Evolutionary conservation across 2,797 vertebrate genomes (phyloP), one percentile per base, ranked within the genome.

Genomic region (Yasuhikotakia modesta): DNA sequence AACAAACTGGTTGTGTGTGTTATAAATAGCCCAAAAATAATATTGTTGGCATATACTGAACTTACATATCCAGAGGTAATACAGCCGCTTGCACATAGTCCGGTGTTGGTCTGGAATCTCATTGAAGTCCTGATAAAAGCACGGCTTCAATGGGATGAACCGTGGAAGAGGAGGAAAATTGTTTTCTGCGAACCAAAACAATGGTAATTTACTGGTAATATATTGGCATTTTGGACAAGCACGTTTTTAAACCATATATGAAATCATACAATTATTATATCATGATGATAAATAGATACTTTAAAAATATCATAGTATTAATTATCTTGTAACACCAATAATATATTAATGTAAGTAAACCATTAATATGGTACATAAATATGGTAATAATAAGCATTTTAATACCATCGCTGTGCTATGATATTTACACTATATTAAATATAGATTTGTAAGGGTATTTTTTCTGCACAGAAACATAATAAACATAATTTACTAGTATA

Each of bases 31-130:
- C 2, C 17, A 63, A 30, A 16, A 14, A 69, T 17, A 19, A 63
- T 43, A 57, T 2, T 21, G 32, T 35, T 32, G 43, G 11, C 19
- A 70, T 48, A 35, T 68, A 17, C 6, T 16, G 24, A 22, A 86
- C 97, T 94, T 91, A 99, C 97, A 94, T 85, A 98, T 94, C 97
- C 96, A 98, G 7, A 99, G 90, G 50, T 94, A 95, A 87, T 98
- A 99, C 79, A 98, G 92, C 76, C 93, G 92, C 85, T 94, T 96
- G 92, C 97, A 95, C 89, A 98, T 94, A 21, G 89, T 90, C 78
- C 95, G 96, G 46, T 89, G 88, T 48, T 94, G 93, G 0, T 96
- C 92, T 39, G 97, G 97, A 75, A 98, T 98, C 87, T 99, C 97
- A 0, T 97, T 95, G 22, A 95, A 93, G 83, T 98, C 95, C 88